These are phyloP conservation scores for Choristoneura rosaceana DNA, from an alignment of 2,888 invertebrate species.

Conservation along the genomic window DNA sequence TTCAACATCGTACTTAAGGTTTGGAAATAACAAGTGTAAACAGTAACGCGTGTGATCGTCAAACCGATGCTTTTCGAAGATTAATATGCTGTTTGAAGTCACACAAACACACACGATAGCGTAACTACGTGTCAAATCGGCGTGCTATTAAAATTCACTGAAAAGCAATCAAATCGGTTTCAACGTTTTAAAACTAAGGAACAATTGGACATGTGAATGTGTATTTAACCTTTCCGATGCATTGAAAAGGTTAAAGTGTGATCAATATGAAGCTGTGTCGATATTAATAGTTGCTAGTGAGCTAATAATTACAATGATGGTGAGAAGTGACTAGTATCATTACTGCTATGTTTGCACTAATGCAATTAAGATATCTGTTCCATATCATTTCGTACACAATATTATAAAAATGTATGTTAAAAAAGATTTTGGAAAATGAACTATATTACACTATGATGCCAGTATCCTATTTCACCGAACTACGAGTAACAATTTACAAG, in stretches of 20 bases:
- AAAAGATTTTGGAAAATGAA: slow-evolving; percentile 30
- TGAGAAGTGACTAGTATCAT: slow-evolving; percentile 47
- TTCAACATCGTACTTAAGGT: slow-evolving; percentile 36
- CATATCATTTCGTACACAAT: slow-evolving; percentile 28
- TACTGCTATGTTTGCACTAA: slow-evolving; percentile 34
- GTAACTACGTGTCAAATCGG: background rate
- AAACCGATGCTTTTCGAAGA: slow-evolving; percentile 16
- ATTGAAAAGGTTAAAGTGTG: background rate
- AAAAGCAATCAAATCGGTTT: slow-evolving; percentile 11
- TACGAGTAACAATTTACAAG: too few species aligned
- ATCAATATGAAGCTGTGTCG: background rate
- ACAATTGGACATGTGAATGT: slow-evolving; percentile 27
- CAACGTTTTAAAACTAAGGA: slow-evolving; percentile 22
- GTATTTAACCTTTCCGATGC: slow-evolving; percentile 42
- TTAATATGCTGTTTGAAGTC: background rate
- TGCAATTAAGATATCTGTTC: slow-evolving; percentile 25
- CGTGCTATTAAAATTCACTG: slow-evolving; percentile 9
- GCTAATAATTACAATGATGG: slow-evolving; percentile 31
- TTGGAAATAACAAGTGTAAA: slow-evolving; percentile 51
- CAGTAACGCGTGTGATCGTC: slow-evolving; percentile 47
- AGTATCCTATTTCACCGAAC: background rate
- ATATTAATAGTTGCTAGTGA: slow-evolving; percentile 11
- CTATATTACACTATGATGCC: slow-evolving; percentile 37
- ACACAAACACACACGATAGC: background rate
- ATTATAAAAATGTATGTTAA: slow-evolving; percentile 34